A percentile compares a stretch with the other conserved stretches of the same genome.
Conservation (phyloP, 1,140 invertebrate species). For the Cheumatopsyche charites region DNA sequence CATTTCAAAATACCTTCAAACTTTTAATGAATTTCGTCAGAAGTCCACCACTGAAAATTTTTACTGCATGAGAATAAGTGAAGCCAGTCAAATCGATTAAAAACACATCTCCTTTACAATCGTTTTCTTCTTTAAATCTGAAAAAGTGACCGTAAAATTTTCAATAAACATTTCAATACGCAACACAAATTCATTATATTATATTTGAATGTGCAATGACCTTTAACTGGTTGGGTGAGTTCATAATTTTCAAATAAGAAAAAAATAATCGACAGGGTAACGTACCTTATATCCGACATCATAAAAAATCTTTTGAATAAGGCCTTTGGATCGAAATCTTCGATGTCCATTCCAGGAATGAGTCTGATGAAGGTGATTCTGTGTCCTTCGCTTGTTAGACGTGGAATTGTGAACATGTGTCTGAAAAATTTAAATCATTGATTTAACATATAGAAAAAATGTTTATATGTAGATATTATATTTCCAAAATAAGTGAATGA, state of each 20-base stretch:
- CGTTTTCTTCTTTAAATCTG: constrained; percentile 44
- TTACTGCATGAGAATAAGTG: constrained; percentile 37
- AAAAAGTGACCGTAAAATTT: constrained; percentile 19
- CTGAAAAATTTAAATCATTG: constrained; percentile 41
- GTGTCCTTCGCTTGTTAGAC: constrained; percentile 39
- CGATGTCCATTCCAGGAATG: constrained; percentile 33
- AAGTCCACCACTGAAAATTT: constrained; percentile 36
- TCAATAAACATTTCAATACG: constrained; percentile 5
- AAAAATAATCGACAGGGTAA: not conserved
- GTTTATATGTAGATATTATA: no score
- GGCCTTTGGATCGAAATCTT: constrained; percentile 43
- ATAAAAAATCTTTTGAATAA: constrained; percentile 48
- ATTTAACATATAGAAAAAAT: no score
- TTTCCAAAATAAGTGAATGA: no score
- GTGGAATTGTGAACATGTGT: constrained; percentile 41
- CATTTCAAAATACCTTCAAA: constrained; percentile 39
- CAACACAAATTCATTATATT: not conserved
- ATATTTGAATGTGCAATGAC: not conserved
- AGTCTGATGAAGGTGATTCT: constrained; percentile 40
- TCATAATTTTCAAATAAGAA: not conserved
- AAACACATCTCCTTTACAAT: constrained; percentile 43
- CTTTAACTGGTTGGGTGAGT: not conserved
- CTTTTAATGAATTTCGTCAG: constrained; percentile 43
- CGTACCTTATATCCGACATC: constrained; percentile 46
- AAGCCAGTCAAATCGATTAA: constrained; percentile 43